Percentiles rank a stretch among this genome's conserved stretches.
Evolutionary conservation across 1,140 invertebrate species (phyloP).

Genomic region (Pseudomyrmex pallidus): DNA sequence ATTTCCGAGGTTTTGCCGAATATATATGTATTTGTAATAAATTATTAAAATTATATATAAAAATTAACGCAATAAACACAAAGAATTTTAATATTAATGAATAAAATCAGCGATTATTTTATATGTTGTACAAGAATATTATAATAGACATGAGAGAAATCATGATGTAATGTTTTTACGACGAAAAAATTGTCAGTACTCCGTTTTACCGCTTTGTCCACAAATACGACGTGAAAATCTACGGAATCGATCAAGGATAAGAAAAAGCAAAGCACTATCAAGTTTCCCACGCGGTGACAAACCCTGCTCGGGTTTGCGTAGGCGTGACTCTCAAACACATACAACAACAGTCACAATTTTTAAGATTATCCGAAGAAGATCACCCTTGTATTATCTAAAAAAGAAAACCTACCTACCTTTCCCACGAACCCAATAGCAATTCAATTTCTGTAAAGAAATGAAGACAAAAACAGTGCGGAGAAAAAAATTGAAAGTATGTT

Average conservation of each 20-base stretch:
- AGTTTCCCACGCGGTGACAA: slow-evolving; percentile 80
- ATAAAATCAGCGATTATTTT: background rate
- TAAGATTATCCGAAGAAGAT: slow-evolving; percentile 75
- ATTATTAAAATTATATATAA: background rate
- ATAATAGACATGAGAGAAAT: background rate
- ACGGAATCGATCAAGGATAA: slow-evolving; percentile 42
- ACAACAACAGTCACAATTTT: slow-evolving; percentile 71
- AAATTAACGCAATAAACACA: background rate
- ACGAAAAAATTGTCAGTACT: slow-evolving; percentile 9
- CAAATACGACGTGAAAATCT: slow-evolving; percentile 44
- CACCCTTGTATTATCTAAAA: slow-evolving; percentile 22
- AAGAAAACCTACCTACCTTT: slow-evolving; percentile 1
- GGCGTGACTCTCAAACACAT: slow-evolving; percentile 35
- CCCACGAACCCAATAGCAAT: slow-evolving; percentile 13
- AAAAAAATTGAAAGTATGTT: slow-evolving; percentile 10
- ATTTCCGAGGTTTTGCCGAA: background rate
- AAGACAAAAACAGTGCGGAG: no score
- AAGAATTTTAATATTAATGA: background rate
- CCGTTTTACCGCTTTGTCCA: slow-evolving; percentile 20
- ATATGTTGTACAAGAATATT: background rate
- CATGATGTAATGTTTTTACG: slow-evolving; percentile 20
- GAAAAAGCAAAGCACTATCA: slow-evolving; percentile 28
- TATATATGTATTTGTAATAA: background rate
- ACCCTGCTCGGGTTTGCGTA: slow-evolving; percentile 29
- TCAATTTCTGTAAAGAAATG: background rate